Percentiles rank a stretch among this genome's conserved stretches.
These are phyloP conservation scores for Junco hyemalis DNA, from an alignment of 2,113 vertebrate genomes.

Conservation along the genomic window DNA sequence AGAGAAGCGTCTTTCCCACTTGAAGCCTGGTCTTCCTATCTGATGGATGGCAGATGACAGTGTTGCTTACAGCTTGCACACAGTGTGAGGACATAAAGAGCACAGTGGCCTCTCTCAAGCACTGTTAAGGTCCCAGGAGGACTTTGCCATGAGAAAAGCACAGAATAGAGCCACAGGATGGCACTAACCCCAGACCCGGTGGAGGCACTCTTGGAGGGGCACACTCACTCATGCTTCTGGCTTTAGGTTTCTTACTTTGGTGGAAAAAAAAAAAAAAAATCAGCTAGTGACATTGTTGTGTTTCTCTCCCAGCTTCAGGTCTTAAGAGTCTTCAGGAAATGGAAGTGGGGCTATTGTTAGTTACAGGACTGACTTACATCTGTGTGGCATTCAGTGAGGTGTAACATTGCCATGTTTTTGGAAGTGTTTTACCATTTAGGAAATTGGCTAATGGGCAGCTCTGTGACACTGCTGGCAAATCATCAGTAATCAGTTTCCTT, in stretches of 20 bases:
- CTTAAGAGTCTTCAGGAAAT: not conserved
- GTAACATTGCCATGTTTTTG: fast-evolving
- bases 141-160: not conserved
- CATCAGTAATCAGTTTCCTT: not conserved
- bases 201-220: not conserved
- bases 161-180: not conserved
- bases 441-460: not conserved
- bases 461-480: not conserved
- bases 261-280: not conserved
- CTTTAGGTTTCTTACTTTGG: not conserved
- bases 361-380: not conserved
- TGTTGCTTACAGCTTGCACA: not conserved
- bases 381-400: not conserved
- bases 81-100: not conserved
- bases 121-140: not conserved
- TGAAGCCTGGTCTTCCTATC: not conserved
- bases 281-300: not conserved
- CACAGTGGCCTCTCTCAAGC: not conserved
- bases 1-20: not conserved
- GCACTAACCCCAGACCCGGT: not conserved
- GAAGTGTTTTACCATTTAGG: not conserved
- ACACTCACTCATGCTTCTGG: not conserved
- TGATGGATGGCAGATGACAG: not conserved
- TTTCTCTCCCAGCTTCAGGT: not conserved
- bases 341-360: not conserved